A percentile compares a stretch with the other conserved stretches of the same genome.
These are phyloP conservation scores for Drosophila repletoides DNA, from an alignment of 1,140 invertebrate genomes.

Conservation along the genomic window DNA sequence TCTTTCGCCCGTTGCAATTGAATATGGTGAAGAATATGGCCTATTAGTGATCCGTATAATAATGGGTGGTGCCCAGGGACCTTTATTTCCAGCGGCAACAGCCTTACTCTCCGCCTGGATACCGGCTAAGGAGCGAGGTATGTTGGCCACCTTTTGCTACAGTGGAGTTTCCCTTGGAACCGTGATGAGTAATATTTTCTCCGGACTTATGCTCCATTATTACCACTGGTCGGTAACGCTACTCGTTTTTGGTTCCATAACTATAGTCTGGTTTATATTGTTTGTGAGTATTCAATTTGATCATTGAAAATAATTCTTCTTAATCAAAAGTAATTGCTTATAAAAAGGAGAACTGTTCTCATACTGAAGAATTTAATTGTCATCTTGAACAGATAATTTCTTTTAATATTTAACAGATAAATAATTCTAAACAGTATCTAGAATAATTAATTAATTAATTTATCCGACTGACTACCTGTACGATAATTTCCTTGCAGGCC, in stretches of 20 bases:
- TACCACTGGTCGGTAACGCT: conserved; percentile 89
- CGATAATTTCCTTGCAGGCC: conserved; percentile 1
- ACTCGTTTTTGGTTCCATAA: conserved; percentile 89
- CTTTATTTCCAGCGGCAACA: conserved; percentile 88
- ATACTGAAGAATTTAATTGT: too few relatives aligned
- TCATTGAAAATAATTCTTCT: not conserved
- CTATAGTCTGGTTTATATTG: conserved; percentile 87
- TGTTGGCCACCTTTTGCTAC: conserved; percentile 87
- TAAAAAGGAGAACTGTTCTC: too few relatives aligned
- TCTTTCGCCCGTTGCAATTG: not conserved
- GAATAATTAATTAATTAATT: not conserved
- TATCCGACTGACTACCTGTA: not conserved
- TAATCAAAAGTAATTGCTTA: too few relatives aligned
- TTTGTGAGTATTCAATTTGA: conserved; percentile 83
- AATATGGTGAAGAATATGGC: not conserved
- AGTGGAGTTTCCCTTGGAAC: conserved; percentile 87
- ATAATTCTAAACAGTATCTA: too few relatives aligned
- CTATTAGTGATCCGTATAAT: conserved; percentile 17
- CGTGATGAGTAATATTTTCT: conserved; percentile 87
- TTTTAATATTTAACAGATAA: too few relatives aligned
- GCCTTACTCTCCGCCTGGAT: conserved; percentile 86
- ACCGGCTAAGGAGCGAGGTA: conserved; percentile 86
- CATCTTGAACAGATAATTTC: too few relatives aligned
- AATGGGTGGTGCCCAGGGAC: conserved; percentile 84
- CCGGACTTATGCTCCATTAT: conserved; percentile 86